Evolutionary conservation across 2,888 invertebrate genomes (phyloP).

Genomic region (Andricus curvator): DNA sequence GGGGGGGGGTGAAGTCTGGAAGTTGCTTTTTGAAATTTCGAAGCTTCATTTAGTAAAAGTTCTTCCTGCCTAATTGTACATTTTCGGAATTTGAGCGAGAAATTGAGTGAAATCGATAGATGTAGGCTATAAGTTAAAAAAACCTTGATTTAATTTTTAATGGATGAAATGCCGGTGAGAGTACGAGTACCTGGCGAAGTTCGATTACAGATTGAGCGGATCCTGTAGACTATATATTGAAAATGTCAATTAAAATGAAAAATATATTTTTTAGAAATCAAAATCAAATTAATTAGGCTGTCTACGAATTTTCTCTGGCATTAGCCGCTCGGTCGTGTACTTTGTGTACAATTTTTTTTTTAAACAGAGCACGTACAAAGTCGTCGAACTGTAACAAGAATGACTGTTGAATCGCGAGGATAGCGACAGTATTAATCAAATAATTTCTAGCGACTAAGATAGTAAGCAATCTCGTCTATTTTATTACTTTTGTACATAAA

Average conservation of each 20-base stretch:
- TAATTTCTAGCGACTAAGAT: conserved; percentile 45
- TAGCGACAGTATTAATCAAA: conserved; percentile 37
- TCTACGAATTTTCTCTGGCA: background rate
- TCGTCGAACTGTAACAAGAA: background rate
- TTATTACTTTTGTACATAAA: conserved; percentile 73
- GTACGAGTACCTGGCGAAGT: conserved; percentile 15
- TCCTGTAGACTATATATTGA: background rate
- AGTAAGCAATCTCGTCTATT: conserved; percentile 58
- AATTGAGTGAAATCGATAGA: background rate
- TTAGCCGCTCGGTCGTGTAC: background rate
- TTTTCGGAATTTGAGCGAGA: background rate
- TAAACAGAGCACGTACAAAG: conserved; percentile 10
- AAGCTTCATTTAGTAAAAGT: background rate
- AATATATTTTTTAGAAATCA: background rate
- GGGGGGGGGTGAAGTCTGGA: too few relatives aligned
- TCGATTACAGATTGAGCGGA: conserved; percentile 8
- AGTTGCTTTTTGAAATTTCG: background rate
- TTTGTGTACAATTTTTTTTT: background rate
- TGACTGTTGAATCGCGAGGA: background rate
- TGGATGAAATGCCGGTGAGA: background rate
- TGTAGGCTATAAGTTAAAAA: background rate
- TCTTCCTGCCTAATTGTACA: background rate
- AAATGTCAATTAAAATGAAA: background rate
- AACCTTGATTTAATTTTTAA: background rate
- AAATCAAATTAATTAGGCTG: background rate